Conservation (phyloP, 2,113 vertebrate species). For the Condylura cristata region DNA sequence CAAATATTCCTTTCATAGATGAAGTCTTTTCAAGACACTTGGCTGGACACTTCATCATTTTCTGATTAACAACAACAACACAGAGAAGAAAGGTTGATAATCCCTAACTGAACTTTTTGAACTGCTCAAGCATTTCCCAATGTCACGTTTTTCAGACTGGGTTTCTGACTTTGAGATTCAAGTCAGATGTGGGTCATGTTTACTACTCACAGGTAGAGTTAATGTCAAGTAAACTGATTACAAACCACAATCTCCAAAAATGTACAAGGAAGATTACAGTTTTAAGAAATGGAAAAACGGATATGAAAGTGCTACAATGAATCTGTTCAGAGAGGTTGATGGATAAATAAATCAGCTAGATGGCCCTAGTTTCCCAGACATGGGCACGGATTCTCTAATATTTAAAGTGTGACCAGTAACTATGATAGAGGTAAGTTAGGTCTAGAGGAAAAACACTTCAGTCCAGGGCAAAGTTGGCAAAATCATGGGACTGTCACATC, state of each 20-base stretch:
- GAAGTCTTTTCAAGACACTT: neutral
- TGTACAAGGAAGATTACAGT: neutral
- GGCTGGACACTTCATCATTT: neutral
- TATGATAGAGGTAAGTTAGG: neutral
- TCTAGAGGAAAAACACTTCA: neutral
- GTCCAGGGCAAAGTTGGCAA: neutral
- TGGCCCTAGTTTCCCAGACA: neutral
- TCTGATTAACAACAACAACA: neutral
- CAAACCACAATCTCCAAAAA: neutral
- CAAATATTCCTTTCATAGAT: constrained; percentile 2
- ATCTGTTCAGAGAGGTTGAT: neutral
- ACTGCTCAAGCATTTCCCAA: neutral
- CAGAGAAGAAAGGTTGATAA: neutral
- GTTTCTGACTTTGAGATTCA: neutral
- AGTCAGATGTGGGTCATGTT: neutral
- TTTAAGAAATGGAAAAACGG: neutral
- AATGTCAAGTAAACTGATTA: neutral
- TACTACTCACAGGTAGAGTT: neutral
- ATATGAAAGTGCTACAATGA: neutral
- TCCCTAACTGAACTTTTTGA: constrained; percentile 8
- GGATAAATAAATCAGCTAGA: neutral
- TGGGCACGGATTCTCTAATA: neutral
- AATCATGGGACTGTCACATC: neutral
- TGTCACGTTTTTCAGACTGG: neutral
- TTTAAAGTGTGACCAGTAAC: neutral